Evolutionary conservation across 2,888 invertebrate genomes (phyloP), one percentile per base, ranked within the genome.

Genomic region (Megaustenia siamemsis): DNA sequence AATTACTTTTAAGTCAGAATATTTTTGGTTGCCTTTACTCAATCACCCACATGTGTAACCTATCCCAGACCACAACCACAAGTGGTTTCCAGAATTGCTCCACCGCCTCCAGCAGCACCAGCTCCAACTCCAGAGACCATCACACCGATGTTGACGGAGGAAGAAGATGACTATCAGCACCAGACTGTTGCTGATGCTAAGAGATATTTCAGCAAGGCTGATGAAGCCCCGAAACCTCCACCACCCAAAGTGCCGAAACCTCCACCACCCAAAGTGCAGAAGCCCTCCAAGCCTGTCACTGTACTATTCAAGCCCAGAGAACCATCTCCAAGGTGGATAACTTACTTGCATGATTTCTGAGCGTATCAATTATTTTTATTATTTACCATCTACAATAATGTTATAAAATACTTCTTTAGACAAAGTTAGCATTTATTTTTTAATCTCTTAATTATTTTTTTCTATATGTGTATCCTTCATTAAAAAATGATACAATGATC

Each of bases 181-280:
- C 90, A 89, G 43, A 87, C 89, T 53, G 89, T 92, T 53, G 82
- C 90, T 53, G 90, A 92, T 80, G 91, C 91, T 45, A 89, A 89
- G 76, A 88, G 86, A 73, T 86, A 86, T 78, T 92, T 92, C 86
- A 86, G 86, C 78, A 79, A 85, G 38, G 77, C 87, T 66, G 86
- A 86, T 21, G 86, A 87, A 76, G 69, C 32, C 6, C 87, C 86
- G 32, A 68, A 73, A 21, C 86, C 87, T 40, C 84, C 86, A 56
- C 88, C 89, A 60, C 84, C 86, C 18, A 87, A 86, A 73, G 53
- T 86, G 49, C 87, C 86, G 32, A 69, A 71, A 24, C 86, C 88
- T 45, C 85, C 86, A 63, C 88, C 89, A 66, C 84, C 86, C 18
- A 87, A 86, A 71, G 60, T 86, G 45, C 84, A 87, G 56, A 85